Evolutionary conservation across 2,113 vertebrate species (phyloP).

Genomic region (Monarcha castaneiventris): DNA sequence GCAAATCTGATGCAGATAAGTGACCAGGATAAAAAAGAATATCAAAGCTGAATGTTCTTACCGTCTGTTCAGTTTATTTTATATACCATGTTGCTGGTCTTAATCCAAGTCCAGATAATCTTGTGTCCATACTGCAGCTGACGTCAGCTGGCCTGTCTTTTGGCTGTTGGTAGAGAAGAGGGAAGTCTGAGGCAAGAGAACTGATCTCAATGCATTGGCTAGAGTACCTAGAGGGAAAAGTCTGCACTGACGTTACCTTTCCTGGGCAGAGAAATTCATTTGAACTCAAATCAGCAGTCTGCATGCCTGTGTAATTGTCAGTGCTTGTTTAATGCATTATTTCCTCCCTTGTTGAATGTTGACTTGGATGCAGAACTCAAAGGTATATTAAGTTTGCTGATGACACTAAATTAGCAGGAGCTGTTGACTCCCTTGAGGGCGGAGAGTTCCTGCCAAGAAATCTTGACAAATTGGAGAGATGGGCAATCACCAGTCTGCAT

Average conservation of each 20-base stretch:
- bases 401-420: neutral
- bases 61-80: neutral
- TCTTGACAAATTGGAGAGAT: neutral
- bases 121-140: neutral
- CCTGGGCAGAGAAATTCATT: neutral
- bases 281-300: neutral
- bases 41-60: neutral
- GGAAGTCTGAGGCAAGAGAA: neutral
- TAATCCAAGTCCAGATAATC: neutral
- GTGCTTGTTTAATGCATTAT: neutral
- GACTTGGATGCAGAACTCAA: neutral
- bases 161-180: neutral
- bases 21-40: neutral
- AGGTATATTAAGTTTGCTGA: neutral
- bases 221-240: neutral
- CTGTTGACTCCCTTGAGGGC: neutral
- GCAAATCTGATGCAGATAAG: neutral
- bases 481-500: too few species aligned
- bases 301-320: neutral
- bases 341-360: neutral
- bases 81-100: neutral
- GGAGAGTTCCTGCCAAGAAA: neutral
- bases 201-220: accelerated
- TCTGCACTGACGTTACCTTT: neutral
- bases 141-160: neutral